Base-by-base conservation (phyloP, 2,888 invertebrate genomes). In the Plemyria rubiginata region DNA sequence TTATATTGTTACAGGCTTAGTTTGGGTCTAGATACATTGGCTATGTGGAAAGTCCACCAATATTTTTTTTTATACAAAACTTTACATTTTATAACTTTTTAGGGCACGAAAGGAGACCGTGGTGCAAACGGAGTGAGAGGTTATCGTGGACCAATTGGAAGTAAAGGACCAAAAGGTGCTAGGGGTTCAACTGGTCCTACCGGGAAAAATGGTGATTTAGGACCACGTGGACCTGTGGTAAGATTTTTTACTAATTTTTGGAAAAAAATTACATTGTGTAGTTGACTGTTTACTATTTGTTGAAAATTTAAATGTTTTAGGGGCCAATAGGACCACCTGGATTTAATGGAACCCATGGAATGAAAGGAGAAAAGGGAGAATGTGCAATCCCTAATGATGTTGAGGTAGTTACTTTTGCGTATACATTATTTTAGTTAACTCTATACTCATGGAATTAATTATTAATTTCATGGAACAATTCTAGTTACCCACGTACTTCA, bases 101-200 rank as follows among this genome's bases (percentile, higher is more conserved):
- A 77, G 79, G 81, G 80, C 45, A 6, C 66, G 4, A 80, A 72
- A 70, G 83, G 83, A 41, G 69, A 75, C 5, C 74, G 54, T 11
- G 78, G 78, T 40, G 68, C 66, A 54, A 58, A 48, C 9, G 81
- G 81, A 22, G 55, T 59, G 9, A 67, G 40, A 58, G 73, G 75
- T 6, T 53, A 51, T 16, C 65, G 52, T 12, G 87, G 95, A 41
- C 77, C 93, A 0, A 94, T 93, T 72, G 96, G 96, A 5, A 83
- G 87, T 38, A 75, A 55, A 49, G 76, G 76, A 7, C 54, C 63
- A 11, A 70, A 60, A 58, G 80, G 80, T n/a, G 66, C 73, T 15
- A 51, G 29, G 8, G 80, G 80, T 11, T 28, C 54, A 43, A 9
- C 53, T 1, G 80, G 80, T 6, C 54, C 68, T 5, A 32, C 22